Evolutionary conservation across 2,113 vertebrate genomes (phyloP).

Genomic region (Coreoperca whiteheadi): DNA sequence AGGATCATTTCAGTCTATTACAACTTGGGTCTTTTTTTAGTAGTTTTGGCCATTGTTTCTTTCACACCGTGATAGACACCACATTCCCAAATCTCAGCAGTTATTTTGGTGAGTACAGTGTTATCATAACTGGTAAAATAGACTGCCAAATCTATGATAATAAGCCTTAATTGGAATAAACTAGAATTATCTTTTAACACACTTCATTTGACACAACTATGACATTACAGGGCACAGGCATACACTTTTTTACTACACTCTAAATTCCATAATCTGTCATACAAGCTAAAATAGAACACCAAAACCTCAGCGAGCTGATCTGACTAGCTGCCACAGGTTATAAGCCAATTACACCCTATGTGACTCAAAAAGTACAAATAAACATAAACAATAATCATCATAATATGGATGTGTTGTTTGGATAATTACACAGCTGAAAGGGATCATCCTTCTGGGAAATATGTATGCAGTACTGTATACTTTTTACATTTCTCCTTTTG

Average conservation of each 20-base stretch:
- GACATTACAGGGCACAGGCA: neutral
- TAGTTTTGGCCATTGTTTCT: neutral
- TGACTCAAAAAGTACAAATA: neutral
- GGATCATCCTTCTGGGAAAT: neutral
- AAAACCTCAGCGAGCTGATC: neutral
- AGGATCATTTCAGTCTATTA: neutral
- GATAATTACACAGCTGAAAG: neutral
- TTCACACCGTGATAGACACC: neutral
- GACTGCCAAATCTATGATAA: neutral
- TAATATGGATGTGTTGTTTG: slow-evolving; percentile 1
- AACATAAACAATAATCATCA: neutral
- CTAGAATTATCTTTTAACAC: slow-evolving; percentile 10
- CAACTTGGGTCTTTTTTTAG: neutral
- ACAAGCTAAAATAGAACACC: neutral
- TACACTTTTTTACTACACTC: neutral
- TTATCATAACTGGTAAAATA: neutral
- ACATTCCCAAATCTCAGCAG: slow-evolving; percentile 2
- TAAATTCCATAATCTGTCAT: neutral
- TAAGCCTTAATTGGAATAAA: neutral
- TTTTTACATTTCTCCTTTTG: neutral
- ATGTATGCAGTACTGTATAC: neutral
- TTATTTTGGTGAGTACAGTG: neutral
- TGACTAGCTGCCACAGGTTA: neutral
- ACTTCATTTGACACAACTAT: slow-evolving; percentile 24
- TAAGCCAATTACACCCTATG: neutral